phyloP scores from a whole-genome alignment of 2,797 vertebrate genomes.

The Aphelocoma californica region DNA sequence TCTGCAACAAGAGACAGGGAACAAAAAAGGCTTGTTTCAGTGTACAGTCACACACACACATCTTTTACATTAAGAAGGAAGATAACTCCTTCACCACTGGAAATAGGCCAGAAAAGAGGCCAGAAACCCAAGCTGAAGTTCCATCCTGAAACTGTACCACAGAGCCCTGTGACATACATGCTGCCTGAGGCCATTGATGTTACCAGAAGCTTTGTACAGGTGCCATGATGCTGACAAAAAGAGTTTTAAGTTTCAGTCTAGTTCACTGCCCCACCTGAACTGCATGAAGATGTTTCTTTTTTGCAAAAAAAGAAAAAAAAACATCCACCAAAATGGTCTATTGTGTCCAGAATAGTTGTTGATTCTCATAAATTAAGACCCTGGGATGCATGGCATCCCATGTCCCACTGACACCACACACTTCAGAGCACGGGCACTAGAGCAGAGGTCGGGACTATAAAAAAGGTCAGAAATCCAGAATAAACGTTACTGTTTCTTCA shows the following conservation, averaged over 20 bases:
- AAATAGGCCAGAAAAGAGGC: not conserved
- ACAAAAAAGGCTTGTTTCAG: not conserved
- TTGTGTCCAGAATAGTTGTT: not conserved
- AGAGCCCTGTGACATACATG: not conserved
- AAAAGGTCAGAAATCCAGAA: not conserved
- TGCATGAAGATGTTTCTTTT: accelerated
- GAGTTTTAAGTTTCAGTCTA: not conserved
- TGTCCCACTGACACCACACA: not conserved
- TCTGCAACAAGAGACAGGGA: conserved; percentile 71
- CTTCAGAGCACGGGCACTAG: not conserved
- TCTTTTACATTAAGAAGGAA: not conserved
- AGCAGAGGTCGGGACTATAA: not conserved
- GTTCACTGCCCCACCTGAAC: not conserved
- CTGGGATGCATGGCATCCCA: not conserved
- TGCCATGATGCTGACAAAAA: not conserved
- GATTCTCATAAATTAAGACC: not conserved
- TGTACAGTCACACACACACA: not conserved
- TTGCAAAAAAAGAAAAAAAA: not conserved
- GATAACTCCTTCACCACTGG: not conserved
- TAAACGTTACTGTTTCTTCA: not conserved
- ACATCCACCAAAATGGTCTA: not conserved
- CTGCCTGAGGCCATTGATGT: not conserved
- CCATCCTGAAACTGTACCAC: not conserved
- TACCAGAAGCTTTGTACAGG: not conserved
- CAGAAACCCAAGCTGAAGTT: not conserved